Evolutionary conservation across 2,797 vertebrate species (phyloP), one percentile per base, ranked within the genome.

Genomic region (Falco naumanni): DNA sequence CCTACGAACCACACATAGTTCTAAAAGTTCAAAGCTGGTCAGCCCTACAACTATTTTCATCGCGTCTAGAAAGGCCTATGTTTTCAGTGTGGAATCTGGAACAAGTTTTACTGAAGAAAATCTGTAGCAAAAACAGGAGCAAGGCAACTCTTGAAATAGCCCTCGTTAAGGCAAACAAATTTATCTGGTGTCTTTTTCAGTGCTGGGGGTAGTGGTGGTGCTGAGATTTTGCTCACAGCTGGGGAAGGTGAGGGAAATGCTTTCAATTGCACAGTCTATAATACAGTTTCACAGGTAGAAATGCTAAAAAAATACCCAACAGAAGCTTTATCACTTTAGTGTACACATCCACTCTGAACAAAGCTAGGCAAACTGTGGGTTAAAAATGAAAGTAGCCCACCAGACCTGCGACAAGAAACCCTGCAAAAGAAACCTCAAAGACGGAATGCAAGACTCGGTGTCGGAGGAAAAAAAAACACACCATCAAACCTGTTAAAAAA

Each of bases 1-100:
- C 11, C 19, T 47, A 15, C 10, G 13, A 64, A 5, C 4, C 5
- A 11, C 17, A 28, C 5, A 5, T 1, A 14, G 3, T 31, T 92
- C 18, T 20, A 3, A 63, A 48, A 12, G 43, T 28, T 64, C 53
- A 65, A 7, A 39, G 4, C 4, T 12, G 13, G 5, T 59, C 59
- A 50, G 19, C 21, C 20, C 45, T 43, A 17, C 16, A 56, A 33
- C 11, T 14, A 4, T 25, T 92, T 70, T 43, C 34, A 25, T 33
- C 8, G 4, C 17, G 5, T 37, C 56, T 48, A 41, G 13, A 59
- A 60, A 9, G 6, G 1, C 16, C 1, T 25, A 25, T 0, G 0
- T 47, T 77, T 77, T n/a, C 71, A 57, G 14, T 19, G 25, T 0
- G 5, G 20, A 2, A 22, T 13, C 19, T 17, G 8, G 11, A 57